A percentile compares a stretch with the other conserved stretches of the same genome.
phyloP scores from a whole-genome alignment of 2,113 vertebrate species.

The Gasterosteus aculeatus region DNA sequence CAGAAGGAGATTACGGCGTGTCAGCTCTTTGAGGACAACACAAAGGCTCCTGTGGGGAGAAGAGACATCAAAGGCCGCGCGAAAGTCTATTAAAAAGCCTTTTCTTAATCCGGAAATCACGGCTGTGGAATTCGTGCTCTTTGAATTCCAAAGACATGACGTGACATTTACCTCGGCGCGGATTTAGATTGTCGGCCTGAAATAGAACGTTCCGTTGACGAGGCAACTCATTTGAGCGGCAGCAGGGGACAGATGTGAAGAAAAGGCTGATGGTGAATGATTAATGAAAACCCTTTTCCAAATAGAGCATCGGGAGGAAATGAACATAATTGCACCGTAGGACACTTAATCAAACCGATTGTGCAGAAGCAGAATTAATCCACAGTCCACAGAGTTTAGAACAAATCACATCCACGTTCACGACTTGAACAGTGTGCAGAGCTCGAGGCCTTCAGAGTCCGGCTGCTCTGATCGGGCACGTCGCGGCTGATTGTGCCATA shows the following conservation, averaged over 20 bases:
- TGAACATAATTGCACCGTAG: neutral
- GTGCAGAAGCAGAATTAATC: neutral
- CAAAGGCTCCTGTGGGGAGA: neutral
- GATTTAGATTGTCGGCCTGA: neutral
- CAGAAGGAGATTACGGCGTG: neutral
- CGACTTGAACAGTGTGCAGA: constrained; percentile 36
- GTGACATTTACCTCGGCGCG: constrained; percentile 11
- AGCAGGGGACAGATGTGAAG: neutral
- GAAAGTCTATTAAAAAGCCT: neutral
- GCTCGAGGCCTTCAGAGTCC: constrained; percentile 44
- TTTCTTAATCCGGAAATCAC: constrained; percentile 4
- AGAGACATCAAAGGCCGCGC: constrained; percentile 16
- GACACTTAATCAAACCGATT: neutral
- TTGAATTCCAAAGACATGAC: neutral
- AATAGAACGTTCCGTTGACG: constrained; percentile 13
- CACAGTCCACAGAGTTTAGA: neutral
- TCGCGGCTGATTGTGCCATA: constrained; percentile 57
- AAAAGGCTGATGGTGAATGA: constrained; percentile 30
- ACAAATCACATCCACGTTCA: constrained; percentile 22
- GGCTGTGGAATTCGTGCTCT: neutral
- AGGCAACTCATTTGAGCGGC: neutral
- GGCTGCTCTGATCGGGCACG: constrained; percentile 66
- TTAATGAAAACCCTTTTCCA: neutral
- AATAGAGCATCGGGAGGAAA: neutral
- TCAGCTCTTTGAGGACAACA: constrained; percentile 5